Evolutionary conservation across 2,797 vertebrate species (phyloP), one percentile per base, ranked within the genome.

Genomic region (Hybognathus amarus): DNA sequence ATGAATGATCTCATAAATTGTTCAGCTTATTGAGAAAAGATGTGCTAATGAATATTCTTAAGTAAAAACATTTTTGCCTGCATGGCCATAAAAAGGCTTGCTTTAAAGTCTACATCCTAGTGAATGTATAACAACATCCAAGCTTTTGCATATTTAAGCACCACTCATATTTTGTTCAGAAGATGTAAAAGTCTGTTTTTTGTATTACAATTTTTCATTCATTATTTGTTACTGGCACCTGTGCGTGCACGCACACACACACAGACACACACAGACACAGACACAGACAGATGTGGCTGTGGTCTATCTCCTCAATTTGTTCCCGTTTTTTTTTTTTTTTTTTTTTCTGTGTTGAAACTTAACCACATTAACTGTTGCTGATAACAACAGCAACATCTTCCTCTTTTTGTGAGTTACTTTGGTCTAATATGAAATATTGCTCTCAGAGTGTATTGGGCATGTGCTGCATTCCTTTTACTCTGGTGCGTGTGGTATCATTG

Each of bases 401-500:
- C 18, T 33, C 59, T 82, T 73, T 64, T 50, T 33, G 20, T 12
- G 24, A 64, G 40, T 36, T 6, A 45, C 38, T 52, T 9, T 74
- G 6, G 36, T 47, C 20, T 30, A 63, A 67, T 11, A 64, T 78
- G 74, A 85, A 85, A 73, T 76, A 6, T 67, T 40, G n/a, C 24
- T 9, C n/a, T 45, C 7, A 17, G 18, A 22, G 8, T 6, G 7
- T 10, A 33, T 24, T 63, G 17, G 18, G 22, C 15, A 27, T 22
- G 33, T 22, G 45, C 20, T 13, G 11, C 2, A 2, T 27, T 27
- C n/a, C 15, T 38, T 54, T 33, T 13, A 54, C 11, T 24, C 40
- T 66, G 24, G 52, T 33, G 50, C 75, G 67, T 74, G 81, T 83
- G 66, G 80, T 71, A 24, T 61, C 73, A 47, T 78, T 59, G 69